Evolutionary conservation across 2,797 vertebrate genomes (phyloP), one percentile per base, ranked within the genome.

Genomic region (Etheostoma nigrum): DNA sequence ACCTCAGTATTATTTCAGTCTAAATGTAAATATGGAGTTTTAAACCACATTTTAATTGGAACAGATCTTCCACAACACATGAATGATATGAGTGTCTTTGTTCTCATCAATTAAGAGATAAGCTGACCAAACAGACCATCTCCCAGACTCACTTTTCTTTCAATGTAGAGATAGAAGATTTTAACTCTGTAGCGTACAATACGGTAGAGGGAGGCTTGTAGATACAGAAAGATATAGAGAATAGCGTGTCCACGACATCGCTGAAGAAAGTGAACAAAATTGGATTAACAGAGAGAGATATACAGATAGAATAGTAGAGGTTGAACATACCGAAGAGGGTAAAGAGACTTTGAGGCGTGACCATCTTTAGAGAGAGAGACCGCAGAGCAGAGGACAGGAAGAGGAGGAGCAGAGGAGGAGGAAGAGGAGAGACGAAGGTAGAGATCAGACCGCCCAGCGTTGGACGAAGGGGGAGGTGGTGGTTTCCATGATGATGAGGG

Each of bases 331-430:
- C 98, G 97, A 99, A 99, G 97, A 99, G 98, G 97, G 97, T 98
- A 99, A 99, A 99, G 96, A 99, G 97, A 98, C 97, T 99, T 98
- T 99, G 98, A 96, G 98, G 98, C 97, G 98, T 98, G 97, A 99
- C 97, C 97, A 98, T 99, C 97, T 99, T 98, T 98, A 99, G 97
- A 97, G 97, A 97, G 97, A 98, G 97, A 98, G 96, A 97, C 97
- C 98, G 97, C 97, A 99, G 92, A 98, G 98, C 97, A 98, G 97
- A 99, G 90, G 98, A 93, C 91, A 93, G 93, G 96, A 97, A 97
- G 88, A 98, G 96, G 86, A 93, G 96, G 97, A 97, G 97, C 97
- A 98, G 96, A 93, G 90, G 93, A 97, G 97, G 96, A 97, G 95
- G 90, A 97, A 96, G 91, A 92, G 91, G 93, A 94, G 96, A 97